phyloP scores from a whole-genome alignment of 2,888 invertebrate genomes.

The Athrips mouffetella region DNA sequence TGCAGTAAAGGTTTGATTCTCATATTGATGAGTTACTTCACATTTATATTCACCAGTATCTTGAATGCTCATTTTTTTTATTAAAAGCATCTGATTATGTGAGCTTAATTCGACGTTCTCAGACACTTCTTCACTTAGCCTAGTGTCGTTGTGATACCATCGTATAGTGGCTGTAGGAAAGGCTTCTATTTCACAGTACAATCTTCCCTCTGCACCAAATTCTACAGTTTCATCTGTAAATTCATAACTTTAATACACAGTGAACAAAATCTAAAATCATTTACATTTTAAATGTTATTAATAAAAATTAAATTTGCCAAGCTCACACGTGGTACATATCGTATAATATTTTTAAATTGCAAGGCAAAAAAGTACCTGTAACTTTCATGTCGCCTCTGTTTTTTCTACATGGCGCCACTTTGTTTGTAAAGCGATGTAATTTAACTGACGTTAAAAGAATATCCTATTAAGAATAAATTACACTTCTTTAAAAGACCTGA shows the following conservation, averaged over 20 bases:
- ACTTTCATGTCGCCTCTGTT: too few species aligned
- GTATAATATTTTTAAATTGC: too few species aligned
- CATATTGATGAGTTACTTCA: constrained; percentile 39
- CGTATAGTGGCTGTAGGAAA: constrained; percentile 52
- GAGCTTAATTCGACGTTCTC: constrained; percentile 32
- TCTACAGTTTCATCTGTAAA: constrained; percentile 46
- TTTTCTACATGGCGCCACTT: too few species aligned
- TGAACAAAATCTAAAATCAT: not conserved
- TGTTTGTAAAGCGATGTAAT: too few species aligned
- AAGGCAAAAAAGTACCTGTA: too few species aligned
- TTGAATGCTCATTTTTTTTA: constrained; percentile 49
- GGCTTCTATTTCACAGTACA: constrained; percentile 52
- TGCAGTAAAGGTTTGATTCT: constrained; percentile 34
- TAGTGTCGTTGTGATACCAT: constrained; percentile 54
- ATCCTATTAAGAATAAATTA: too few species aligned
- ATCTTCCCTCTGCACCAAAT: constrained; percentile 45
- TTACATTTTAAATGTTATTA: not conserved
- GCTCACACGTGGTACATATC: too few species aligned
- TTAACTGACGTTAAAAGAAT: too few species aligned
- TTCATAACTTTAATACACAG: not conserved
- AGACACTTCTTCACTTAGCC: constrained; percentile 27
- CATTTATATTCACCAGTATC: constrained; percentile 54
- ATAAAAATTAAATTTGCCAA: too few species aligned
- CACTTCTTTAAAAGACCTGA: too few species aligned
- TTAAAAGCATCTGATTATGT: constrained; percentile 40